Evolutionary conservation across 2,888 invertebrate species (phyloP).

Genomic region (Eupeodes latifasciatus): DNA sequence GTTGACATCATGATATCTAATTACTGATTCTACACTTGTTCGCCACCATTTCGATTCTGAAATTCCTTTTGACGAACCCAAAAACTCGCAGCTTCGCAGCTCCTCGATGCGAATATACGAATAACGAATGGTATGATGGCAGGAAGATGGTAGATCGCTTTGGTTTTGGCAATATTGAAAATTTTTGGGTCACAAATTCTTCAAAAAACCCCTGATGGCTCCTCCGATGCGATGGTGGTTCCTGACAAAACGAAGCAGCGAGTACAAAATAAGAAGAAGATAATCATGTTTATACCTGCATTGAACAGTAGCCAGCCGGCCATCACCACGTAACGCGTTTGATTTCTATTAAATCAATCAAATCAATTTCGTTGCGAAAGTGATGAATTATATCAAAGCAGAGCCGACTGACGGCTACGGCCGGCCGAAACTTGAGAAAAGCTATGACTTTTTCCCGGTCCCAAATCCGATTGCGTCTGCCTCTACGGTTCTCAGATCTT

Average conservation of each 20-base stretch:
- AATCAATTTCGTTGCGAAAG: constrained; percentile 77
- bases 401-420: constrained; percentile 50
- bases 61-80: constrained; percentile 45
- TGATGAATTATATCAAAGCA: constrained; percentile 76
- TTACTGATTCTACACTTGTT: constrained; percentile 75
- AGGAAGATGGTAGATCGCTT: not conserved
- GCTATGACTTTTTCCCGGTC: constrained; percentile 23
- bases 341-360: constrained; percentile 77
- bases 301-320: constrained; percentile 67
- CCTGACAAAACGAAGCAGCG: constrained; percentile 2
- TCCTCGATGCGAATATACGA: not conserved
- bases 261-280: not conserved
- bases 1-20: constrained; percentile 66
- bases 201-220: constrained; percentile 5
- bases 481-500: constrained; percentile 7
- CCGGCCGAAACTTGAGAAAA: constrained; percentile 37
- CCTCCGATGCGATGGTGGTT: constrained; percentile 27
- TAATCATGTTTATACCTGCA: constrained; percentile 11
- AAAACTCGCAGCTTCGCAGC: not conserved
- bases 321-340: constrained; percentile 75
- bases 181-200: constrained; percentile 73
- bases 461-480: not conserved
- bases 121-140: constrained; percentile 19
- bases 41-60: constrained; percentile 57
- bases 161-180: constrained; percentile 18